Evolutionary conservation across 2,888 invertebrate genomes (phyloP).

Genomic region (Dryococelus australis): DNA sequence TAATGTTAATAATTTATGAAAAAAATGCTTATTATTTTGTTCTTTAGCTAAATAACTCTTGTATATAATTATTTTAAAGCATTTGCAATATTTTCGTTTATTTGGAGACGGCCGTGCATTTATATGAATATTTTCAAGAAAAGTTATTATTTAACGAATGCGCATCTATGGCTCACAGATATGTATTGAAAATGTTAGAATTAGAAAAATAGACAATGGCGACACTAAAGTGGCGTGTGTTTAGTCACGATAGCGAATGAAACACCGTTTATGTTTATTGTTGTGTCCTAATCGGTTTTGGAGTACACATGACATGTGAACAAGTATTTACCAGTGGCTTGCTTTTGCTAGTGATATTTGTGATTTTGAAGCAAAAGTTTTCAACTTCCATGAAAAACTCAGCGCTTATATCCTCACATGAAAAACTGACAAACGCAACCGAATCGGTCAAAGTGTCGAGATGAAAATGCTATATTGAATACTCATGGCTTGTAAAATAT

Average conservation of each 20-base stretch:
- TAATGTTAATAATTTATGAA: no score
- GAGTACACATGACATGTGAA: slow-evolving; percentile 28
- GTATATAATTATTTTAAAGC: no score
- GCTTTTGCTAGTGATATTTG: slow-evolving; percentile 28
- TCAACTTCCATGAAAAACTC: slow-evolving; percentile 26
- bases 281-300: background rate
- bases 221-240: slow-evolving; percentile 50
- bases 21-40: no score
- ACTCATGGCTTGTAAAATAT: background rate
- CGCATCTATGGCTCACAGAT: slow-evolving; percentile 39
- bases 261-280: slow-evolving; percentile 34
- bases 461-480: slow-evolving; percentile 38
- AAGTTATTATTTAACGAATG: slow-evolving; percentile 30
- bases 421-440: slow-evolving; percentile 43
- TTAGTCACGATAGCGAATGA: slow-evolving; percentile 45
- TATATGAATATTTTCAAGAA: no score
- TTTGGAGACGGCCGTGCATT: no score
- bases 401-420: slow-evolving; percentile 23
- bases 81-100: no score
- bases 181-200: background rate
- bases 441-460: slow-evolving; percentile 29
- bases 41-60: no score
- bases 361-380: slow-evolving; percentile 19
- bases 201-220: slow-evolving; percentile 45
- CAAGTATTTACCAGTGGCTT: slow-evolving; percentile 30